Conservation (phyloP, 92 coral and sea anemone species). For the Ricordea florida region DNA sequence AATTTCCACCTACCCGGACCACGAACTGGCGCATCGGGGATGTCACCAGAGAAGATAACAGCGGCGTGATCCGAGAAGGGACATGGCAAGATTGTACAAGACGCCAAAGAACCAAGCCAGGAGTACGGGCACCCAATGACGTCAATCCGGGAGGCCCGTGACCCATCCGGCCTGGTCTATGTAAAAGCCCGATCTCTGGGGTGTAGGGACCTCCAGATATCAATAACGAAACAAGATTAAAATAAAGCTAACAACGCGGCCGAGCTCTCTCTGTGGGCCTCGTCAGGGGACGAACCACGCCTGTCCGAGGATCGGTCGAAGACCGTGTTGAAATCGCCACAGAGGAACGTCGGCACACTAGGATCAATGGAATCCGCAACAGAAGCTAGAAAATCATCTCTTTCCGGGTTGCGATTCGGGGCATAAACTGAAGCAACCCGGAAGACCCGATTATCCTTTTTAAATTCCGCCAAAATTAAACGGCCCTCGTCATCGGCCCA, state of each 20-base stretch:
- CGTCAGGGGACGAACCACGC: background rate
- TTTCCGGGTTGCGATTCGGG: conserved; percentile 26
- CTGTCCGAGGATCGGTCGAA: conserved; percentile 1
- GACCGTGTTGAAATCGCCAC: conserved; percentile 11
- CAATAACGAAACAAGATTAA: background rate
- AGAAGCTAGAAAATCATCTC: background rate
- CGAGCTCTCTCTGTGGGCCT: background rate
- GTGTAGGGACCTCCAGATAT: conserved; percentile 34
- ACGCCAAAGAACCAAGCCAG: background rate
- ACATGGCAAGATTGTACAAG: conserved; percentile 10
- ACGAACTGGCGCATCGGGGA: background rate
- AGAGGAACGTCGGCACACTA: background rate
- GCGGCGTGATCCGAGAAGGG: conserved; percentile 45
- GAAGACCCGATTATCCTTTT: background rate
- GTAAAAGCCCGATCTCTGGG: background rate
- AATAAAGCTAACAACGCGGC: background rate
- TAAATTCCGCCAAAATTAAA: background rate
- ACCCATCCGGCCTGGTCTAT: conserved; percentile 32
- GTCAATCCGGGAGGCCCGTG: conserved; percentile 45
- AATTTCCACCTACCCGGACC: conserved; percentile 58
- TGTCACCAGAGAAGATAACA: background rate
- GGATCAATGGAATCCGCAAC: background rate
- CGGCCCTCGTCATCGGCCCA: background rate
- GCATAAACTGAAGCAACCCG: conserved; percentile 17
- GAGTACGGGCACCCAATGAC: conserved; percentile 26